Evolutionary conservation across 2,888 invertebrate species (phyloP), one percentile per base, ranked within the genome.

Genomic region (Temnothorax ravouxi): DNA sequence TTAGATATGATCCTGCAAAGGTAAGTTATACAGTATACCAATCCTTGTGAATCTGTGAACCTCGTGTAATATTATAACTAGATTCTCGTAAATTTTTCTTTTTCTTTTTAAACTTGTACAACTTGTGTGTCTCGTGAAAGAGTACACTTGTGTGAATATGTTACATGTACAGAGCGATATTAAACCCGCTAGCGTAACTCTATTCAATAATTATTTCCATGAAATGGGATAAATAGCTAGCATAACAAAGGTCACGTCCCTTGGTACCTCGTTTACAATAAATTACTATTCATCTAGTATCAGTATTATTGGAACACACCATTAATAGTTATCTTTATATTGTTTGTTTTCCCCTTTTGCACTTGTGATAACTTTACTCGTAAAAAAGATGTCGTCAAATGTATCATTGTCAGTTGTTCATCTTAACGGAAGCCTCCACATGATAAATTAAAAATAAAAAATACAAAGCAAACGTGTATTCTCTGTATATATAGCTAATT

Each of bases 391-490:
- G 67, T 75, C 84, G 56, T 84, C 76, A 82, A 54, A 81, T 64
- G 59, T 85, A 87, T 83, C 81, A 67, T 82, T 86, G 83, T 89
- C 85, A 84, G 81, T 87, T 88, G 84, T 80, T 69, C 52, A 25
- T 76, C 54, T 87, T 88, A 25, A 88, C 74, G 83, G 84, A 84
- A 89, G 87, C 87, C 88, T 90, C 87, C 87, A 86, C 80, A 80
- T 84, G 89, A 90, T 87, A 88, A 90, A 87, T 90, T 89, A 90
- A 89, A 54, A 88, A 84, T 85, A 85, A 87, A 47, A 88, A 87
- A 87, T 87, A 89, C 83, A 89, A 90, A 89, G 88, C 89, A 90
- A 90, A 88, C 84, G 84, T 90, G 88, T 90, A 90, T 88, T 90
- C 88, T 87, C 86, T 83, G 86, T 77, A 66, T 77, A 79, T 79